Base-by-base conservation (phyloP, 2,113 vertebrate genomes). In the Edolisoma coerulescens region DNA sequence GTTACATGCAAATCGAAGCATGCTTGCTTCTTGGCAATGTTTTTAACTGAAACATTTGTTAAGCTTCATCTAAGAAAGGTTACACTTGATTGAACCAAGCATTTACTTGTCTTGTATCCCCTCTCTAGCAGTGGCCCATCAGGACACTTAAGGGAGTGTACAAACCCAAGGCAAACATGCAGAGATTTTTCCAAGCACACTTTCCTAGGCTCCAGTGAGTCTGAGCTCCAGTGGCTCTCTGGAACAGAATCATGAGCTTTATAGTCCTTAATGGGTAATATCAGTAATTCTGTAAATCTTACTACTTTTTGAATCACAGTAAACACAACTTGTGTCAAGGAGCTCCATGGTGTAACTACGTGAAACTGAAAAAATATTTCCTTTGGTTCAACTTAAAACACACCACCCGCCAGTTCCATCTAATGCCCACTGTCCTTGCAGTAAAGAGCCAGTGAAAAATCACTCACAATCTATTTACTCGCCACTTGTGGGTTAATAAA, bases 221-320 rank as follows among this genome's bases (percentile, higher is more conserved):
- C 32, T n/a, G 30, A 85, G 85, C 45, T 80, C 11, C 49, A 83
- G 10, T 21, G 47, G 12, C 22, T 49, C 16, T 65, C 65, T 52
- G 19, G 49, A 49, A 54, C 18, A 56, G 39, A 74, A 64, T 35
- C 15, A 50, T 10, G 50, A 76, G 22, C 28, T 91, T 71, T 71
- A 12, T 6, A 42, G 44, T n/a, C 28, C 30, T 60, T 71, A 59
- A 70, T 2, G 3, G 20, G 20, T 53, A 82, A 12, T 35, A 59
- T 27, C 61, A 73, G 16, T 19, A 80, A 68, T 24, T n/a, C 49
- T 47, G 18, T 39, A 47, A 69, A 16, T 42, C 8, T 63, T 33
- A 44, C 0, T 54, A 20, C 18, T 52, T 73, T 84, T 30, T 0
- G 1, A 47, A 35, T 52, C 35, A 24, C 6, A 24, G 21, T 24